phyloP scores from a whole-genome alignment of 2,888 invertebrate genomes.

The Anticlea derivata region DNA sequence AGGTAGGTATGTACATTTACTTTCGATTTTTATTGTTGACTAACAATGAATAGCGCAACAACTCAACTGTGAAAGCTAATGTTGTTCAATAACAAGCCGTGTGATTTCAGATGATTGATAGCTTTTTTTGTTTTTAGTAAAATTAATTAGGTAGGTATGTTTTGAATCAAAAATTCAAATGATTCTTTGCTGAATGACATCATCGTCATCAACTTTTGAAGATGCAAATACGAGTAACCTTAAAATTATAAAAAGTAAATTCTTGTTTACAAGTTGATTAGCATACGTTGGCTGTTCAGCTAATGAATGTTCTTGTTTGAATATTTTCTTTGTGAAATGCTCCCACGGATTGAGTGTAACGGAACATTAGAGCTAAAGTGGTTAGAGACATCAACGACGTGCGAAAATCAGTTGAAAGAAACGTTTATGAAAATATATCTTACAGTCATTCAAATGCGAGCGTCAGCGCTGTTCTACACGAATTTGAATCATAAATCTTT shows the following conservation, averaged over 20 bases:
- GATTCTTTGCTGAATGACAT: slow-evolving; percentile 10
- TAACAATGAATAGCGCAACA: slow-evolving; percentile 36
- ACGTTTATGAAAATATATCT: not conserved
- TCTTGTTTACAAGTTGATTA: slow-evolving; percentile 22
- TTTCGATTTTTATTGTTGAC: slow-evolving; percentile 57
- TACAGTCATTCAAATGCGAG: too few relatives aligned
- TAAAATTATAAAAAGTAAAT: slow-evolving; percentile 15
- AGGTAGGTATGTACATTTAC: slow-evolving; percentile 40
- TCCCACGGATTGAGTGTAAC: slow-evolving; percentile 72
- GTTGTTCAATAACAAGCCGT: slow-evolving; percentile 12
- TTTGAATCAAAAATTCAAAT: not conserved
- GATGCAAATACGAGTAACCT: not conserved
- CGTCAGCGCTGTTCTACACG: too few relatives aligned
- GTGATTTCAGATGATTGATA: slow-evolving; percentile 19
- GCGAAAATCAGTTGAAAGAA: slow-evolving; percentile 52
- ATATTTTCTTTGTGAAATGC: slow-evolving; percentile 66
- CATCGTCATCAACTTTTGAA: not conserved
- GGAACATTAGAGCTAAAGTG: slow-evolving; percentile 60
- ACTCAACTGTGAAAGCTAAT: slow-evolving; percentile 29
- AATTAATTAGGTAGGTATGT: too few relatives aligned
- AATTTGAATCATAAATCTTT: too few relatives aligned
- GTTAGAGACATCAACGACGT: slow-evolving; percentile 51
- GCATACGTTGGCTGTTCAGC: slow-evolving; percentile 32
- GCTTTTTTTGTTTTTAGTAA: not conserved
- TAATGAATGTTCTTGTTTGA: slow-evolving; percentile 49